Base-by-base conservation (phyloP, 2,888 invertebrate species). In the Stegophylla sp. region DNA sequence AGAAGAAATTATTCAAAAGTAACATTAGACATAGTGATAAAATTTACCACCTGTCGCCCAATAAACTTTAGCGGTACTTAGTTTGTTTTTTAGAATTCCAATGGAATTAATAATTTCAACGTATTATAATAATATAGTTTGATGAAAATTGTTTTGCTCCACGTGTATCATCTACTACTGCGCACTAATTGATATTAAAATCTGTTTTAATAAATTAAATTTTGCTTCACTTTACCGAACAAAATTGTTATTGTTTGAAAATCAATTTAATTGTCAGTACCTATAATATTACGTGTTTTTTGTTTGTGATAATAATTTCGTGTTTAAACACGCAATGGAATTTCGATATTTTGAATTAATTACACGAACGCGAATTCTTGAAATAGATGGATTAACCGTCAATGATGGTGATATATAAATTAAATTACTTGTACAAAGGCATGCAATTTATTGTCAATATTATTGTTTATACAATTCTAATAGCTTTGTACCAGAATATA, bases 301-400 rank as follows among this genome's bases (percentile, higher is more conserved):
- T 56, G 53, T n/a, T 9, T 17, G 20, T 1, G 53, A 53, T 53
- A 17, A 12, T 20, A 45, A 45, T 56, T 56, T 56, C 20, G 12
- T 20, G 56, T 56, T 56, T 0, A 12, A 23, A 56, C 23, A 23
- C 12, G 3, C 12, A 51, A 69, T 28, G 12, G 13, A 28, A 51
- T 69, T 69, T 69, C 12, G 28, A 69, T 69, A 51, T 69, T 69
- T 69, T 51, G 26, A 28, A 69, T 69, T 69, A 69, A 69, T 69
- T 69, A 69, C 28, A 34, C 28, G 48, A 69, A 51, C 51, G 48
- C 2, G 69, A 28, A 26, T 69, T 69, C n/a, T 48, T 12, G 20
- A 51, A 67, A 69, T 69, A 51, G 28, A 69, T 69, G 48, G 69
- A 69, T 69, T 69, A 69, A 28, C 20, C n/a, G 51, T 69, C 51